Conservation (phyloP, 2,113 vertebrate species). For the Seriola rivoliana region DNA sequence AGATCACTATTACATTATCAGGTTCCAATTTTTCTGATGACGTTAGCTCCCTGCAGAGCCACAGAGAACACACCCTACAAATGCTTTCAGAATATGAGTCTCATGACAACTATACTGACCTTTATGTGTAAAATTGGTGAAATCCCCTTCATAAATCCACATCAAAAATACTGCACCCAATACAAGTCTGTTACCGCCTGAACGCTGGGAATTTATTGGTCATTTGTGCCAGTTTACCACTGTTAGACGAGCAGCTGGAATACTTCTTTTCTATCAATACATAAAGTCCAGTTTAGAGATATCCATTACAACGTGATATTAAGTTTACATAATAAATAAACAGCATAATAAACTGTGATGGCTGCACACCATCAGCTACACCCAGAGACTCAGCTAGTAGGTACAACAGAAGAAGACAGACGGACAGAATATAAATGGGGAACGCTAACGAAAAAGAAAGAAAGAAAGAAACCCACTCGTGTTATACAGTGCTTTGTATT, state of each 20-base stretch:
- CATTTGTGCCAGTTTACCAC: neutral
- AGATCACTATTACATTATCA: neutral
- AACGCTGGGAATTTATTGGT: no score
- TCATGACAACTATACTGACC: no score
- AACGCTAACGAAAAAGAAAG: neutral
- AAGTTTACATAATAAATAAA: neutral
- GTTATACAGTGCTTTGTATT: constrained; percentile 14
- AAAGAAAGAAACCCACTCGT: neutral
- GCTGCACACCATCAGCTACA: neutral
- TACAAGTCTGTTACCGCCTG: neutral
- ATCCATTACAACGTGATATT: neutral
- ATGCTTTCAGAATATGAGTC: no score
- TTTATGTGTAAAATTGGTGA: no score
- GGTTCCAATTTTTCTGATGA: neutral
- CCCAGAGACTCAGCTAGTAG: neutral
- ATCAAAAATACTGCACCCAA: neutral
- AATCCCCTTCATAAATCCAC: neutral
- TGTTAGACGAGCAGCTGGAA: neutral
- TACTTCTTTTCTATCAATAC: neutral
- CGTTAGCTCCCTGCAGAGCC: neutral
- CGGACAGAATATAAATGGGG: neutral
- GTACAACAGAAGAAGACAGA: neutral
- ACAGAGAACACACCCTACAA: no score
- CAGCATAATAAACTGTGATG: neutral
- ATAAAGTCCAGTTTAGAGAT: neutral